Conservation (phyloP, 2,888 invertebrate genomes). For the Agonopterix alstromeriana region DNA sequence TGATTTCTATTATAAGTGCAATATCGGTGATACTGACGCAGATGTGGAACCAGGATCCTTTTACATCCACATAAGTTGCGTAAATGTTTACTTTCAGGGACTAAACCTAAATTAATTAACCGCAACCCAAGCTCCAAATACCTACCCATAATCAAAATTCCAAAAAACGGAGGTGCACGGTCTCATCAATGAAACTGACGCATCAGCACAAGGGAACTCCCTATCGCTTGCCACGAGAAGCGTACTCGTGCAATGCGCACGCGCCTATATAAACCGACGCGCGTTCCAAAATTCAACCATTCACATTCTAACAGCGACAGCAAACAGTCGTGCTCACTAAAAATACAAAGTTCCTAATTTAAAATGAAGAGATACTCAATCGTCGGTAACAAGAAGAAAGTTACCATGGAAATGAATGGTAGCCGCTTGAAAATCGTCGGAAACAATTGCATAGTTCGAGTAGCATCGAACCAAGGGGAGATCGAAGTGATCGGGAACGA, state of each 20-base stretch:
- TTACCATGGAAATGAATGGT: constrained; percentile 61
- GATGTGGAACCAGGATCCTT: too few relatives aligned
- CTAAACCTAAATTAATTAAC: too few relatives aligned
- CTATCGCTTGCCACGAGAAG: constrained; percentile 14
- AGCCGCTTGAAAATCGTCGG: constrained; percentile 59
- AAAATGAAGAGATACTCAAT: constrained; percentile 65
- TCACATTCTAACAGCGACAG: constrained; percentile 15
- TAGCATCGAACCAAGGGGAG: constrained; percentile 52
- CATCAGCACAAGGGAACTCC: constrained; percentile 29
- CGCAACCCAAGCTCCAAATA: too few relatives aligned
- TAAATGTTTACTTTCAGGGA: too few relatives aligned
- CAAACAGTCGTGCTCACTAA: not conserved
- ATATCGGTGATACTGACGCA: too few relatives aligned
- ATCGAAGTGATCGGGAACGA: constrained; percentile 70
- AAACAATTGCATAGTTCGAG: constrained; percentile 57
- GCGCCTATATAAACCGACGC: constrained; percentile 20
- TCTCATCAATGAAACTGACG: constrained; percentile 27
- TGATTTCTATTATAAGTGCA: too few relatives aligned
- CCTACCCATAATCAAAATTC: too few relatives aligned
- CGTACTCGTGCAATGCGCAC: constrained; percentile 14
- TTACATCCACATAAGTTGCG: too few relatives aligned
- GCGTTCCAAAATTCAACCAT: constrained; percentile 27
- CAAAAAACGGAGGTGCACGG: not conserved
- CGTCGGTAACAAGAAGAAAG: constrained; percentile 69
- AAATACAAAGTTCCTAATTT: constrained; percentile 2